Evolutionary conservation across 2,113 vertebrate species (phyloP), one percentile per base, ranked within the genome.

Genomic region (Tachysurus vachellii): DNA sequence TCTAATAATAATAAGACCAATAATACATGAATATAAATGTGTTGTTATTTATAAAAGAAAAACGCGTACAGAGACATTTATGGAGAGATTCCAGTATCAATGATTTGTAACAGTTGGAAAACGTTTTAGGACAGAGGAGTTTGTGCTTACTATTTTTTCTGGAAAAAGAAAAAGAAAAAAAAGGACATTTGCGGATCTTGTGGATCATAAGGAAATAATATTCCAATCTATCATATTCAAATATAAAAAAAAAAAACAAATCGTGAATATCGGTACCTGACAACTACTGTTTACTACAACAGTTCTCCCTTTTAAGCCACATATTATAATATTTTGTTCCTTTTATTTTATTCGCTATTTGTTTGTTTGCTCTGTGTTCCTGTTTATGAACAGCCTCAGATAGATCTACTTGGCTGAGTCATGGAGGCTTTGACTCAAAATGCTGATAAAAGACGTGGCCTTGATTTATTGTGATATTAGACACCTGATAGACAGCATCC

Each of bases 381-480:
- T 42, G 47, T 14, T 77, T 28, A 28, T 54, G 53, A 75, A 5
- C 10, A 13, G 21, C 21, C 4, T 73, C 42, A 54, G 26, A 54
- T 54, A 5, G 13, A 26, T 79, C 76, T 56, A 2, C 31, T 57
- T 80, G 28, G 17, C 28, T 36, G 77, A 80, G 79, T 80, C 79
- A 80, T 42, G 56, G 79, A 57, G 54, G 8, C 54, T 59, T 59
- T 36, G 79, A 36, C 8, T 42, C 28, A 80, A 80, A 59, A 5
- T 21, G 28, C 79, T 80, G 54, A 59, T 59, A 21, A 80, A 80
- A 42, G 54, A 56, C n/a, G 19, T 57, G 16, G 17, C 16, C 59
- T 80, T 59, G 79, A 80, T 80, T 57, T 80, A 36, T 57, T 19
- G 54, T 23, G 28, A 17, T 80, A 80, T 80, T 56, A 79, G 14